Percentiles rank a stretch among this genome's conserved stretches.
Conservation (phyloP, 2,888 invertebrate genomes). For the Neoitamus cyanurus region DNA sequence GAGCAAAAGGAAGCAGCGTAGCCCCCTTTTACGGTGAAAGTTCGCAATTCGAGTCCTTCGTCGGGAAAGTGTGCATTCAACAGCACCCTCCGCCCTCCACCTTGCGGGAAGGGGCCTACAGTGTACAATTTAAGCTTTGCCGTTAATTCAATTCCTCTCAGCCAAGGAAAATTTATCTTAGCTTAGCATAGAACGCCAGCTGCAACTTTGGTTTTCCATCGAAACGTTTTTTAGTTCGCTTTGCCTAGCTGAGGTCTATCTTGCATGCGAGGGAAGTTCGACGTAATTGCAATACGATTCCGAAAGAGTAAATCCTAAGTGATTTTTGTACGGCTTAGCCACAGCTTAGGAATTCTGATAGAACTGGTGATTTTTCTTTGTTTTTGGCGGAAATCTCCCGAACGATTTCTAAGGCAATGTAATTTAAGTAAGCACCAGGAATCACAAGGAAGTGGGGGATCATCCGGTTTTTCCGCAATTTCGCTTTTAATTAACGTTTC, state of each 20-base stretch:
- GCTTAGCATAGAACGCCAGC: background rate
- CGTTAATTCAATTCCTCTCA: background rate
- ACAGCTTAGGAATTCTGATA: background rate
- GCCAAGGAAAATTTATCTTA: background rate
- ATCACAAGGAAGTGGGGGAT: background rate
- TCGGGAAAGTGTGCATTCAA: background rate
- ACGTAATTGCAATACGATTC: background rate
- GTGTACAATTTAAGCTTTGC: background rate
- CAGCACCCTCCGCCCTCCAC: background rate
- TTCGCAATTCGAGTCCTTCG: background rate
- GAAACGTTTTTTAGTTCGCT: background rate
- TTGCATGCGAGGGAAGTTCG: background rate
- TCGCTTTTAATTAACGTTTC: background rate
- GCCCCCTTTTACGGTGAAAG: background rate
- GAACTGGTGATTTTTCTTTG: background rate
- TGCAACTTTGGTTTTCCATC: background rate
- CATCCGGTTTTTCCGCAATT: background rate
- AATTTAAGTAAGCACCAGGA: background rate
- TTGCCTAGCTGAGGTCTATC: background rate
- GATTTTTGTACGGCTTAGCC: background rate
- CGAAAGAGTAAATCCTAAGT: background rate
- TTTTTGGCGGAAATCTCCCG: background rate
- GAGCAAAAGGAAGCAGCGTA: background rate
- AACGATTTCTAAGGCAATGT: background rate
- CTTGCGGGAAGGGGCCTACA: background rate